Evolutionary conservation across 2,888 invertebrate species (phyloP).

Genomic region (Amphiduros pacificus): DNA sequence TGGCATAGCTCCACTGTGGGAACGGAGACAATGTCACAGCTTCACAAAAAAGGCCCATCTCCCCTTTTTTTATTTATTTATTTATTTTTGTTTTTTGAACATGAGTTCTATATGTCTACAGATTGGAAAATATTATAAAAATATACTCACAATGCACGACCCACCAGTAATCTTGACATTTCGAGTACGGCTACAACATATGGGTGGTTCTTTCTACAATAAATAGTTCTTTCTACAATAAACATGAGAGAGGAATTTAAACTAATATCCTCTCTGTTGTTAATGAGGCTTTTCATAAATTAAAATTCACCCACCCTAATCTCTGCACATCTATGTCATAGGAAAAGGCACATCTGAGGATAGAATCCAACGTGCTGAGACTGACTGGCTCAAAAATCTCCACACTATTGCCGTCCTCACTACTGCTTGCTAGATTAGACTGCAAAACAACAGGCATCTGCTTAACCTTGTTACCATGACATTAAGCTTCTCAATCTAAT

Average conservation of each 20-base stretch:
- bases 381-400: constrained; percentile 34
- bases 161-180: neutral
- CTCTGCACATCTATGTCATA: constrained; percentile 34
- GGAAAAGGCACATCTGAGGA: constrained; percentile 47
- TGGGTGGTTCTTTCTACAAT: neutral
- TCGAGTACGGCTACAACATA: neutral
- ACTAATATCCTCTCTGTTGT: no score
- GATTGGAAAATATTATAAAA: neutral
- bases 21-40: no score
- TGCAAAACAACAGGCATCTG: no score
- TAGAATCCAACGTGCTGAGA: constrained; percentile 41
- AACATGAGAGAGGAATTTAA: no score
- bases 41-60: no score
- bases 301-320: no score
- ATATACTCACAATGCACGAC: neutral
- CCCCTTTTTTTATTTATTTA: no score
- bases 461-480: no score
- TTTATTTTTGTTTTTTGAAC: neutral
- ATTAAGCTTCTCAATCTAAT: no score
- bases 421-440: no score
- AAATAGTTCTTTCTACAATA: neutral
- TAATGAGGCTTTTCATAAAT: no score
- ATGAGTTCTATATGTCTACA: neutral
- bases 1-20: no score
- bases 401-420: constrained; percentile 32